Evolutionary conservation across 2,888 invertebrate species (phyloP).

Genomic region (Glaucopsyche alexis): DNA sequence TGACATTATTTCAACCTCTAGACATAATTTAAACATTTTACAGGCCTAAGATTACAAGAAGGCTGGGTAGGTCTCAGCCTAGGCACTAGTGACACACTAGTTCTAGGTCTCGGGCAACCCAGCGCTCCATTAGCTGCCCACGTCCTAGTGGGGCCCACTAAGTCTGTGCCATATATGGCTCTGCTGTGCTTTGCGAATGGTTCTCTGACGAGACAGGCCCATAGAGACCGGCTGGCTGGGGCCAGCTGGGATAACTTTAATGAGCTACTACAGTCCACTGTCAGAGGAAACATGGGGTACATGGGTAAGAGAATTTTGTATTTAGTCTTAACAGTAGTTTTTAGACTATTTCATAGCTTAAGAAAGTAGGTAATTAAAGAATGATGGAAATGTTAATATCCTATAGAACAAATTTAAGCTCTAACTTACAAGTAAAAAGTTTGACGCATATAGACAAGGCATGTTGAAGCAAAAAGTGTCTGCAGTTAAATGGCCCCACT

Average conservation of each 20-base stretch:
- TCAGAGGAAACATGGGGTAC: constrained; percentile 95
- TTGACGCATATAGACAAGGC: too few species aligned
- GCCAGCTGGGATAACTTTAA: constrained; percentile 92
- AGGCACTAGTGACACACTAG: constrained; percentile 96
- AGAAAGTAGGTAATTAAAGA: too few species aligned
- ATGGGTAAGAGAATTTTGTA: constrained; percentile 81
- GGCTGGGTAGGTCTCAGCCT: constrained; percentile 93
- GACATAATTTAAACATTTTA: background rate
- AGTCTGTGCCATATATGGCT: constrained; percentile 87
- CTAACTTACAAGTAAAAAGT: too few species aligned
- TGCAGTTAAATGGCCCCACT: too few species aligned
- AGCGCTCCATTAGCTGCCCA: constrained; percentile 88
- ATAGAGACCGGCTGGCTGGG: constrained; percentile 85
- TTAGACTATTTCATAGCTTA: background rate
- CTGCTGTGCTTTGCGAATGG: constrained; percentile 96
- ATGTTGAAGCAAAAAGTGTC: too few species aligned
- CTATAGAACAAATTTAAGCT: background rate
- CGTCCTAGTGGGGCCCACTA: constrained; percentile 91
- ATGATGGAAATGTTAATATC: too few species aligned
- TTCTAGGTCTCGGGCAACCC: constrained; percentile 86
- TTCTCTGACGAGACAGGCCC: constrained; percentile 92
- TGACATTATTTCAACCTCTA: too few species aligned
- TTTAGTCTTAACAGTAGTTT: background rate
- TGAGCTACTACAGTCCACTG: constrained; percentile 88
- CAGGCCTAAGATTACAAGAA: constrained; percentile 87